Evolutionary conservation across 2,888 invertebrate species (phyloP), one percentile per base, ranked within the genome.

Genomic region (Perithous albicinctus): DNA sequence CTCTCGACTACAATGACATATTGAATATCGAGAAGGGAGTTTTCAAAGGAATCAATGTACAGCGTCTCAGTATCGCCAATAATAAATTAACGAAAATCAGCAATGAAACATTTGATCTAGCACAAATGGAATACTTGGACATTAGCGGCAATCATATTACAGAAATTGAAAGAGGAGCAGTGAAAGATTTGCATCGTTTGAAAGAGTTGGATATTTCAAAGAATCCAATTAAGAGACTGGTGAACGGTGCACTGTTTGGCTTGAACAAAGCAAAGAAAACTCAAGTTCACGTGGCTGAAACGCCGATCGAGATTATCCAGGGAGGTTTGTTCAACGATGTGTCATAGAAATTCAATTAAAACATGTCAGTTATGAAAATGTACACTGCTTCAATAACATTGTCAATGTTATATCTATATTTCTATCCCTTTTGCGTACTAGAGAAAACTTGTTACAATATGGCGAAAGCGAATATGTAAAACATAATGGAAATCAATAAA

Each of bases 51-150:
- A 12, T 1, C 4, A 10, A 3, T 0, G 5, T 63, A n/a, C 10
- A 12, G 18, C 20, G 4, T 3, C 23, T 63, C 1, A 23, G n/a
- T 38, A n/a, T 41, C 5, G 12, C 3, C 6, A 5, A 7, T n/a
- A 63, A 63, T 32, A 38, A 63, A 12, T 63, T 41, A 1, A 63
- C 38, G 43, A 43, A 43, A 15, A 43, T 43, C 15, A 2, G 0
- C 6, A 43, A n/a, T 23, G 20, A 8, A 10, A 10, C 72, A 4
- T 76, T 78, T n/a, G 35, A 75, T 51, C 15, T 72, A 20, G 64
- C 70, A 6, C 4, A 64, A 20, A 59, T 82, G 5, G 20, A 59
- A 1, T 20, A 78, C 93, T 91, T 18, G 96, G 96, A 85, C 94
- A 18, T 82, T n/a, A 56, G n/a, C 7, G 32, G 26, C 0, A 82